Conservation (phyloP, 2,888 invertebrate species). For the Stenchaetothrips biformis region DNA sequence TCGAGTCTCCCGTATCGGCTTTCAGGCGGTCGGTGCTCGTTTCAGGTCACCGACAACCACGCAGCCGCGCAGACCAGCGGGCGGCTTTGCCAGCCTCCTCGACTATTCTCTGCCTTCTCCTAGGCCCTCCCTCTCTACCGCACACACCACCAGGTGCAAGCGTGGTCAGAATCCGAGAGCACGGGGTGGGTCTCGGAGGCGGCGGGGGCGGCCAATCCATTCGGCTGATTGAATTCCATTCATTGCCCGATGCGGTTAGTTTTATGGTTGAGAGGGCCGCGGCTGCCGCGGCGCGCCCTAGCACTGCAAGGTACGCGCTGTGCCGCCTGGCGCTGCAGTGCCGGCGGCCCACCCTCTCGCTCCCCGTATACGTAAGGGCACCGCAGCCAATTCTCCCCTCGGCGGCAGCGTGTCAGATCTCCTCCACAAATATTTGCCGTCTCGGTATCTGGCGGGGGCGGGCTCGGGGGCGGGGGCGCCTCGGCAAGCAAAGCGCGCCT, state of each 20-base stretch:
- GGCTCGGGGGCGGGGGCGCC: neutral
- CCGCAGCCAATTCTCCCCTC: neutral
- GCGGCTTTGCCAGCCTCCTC: too few species aligned
- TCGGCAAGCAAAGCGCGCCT: neutral
- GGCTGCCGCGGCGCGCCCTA: neutral
- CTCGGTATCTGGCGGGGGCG: neutral
- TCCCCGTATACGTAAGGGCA: neutral
- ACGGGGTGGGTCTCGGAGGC: neutral
- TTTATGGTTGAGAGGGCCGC: neutral
- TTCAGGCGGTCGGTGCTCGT: too few species aligned
- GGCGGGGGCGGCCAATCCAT: neutral
- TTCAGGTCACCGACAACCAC: too few species aligned
- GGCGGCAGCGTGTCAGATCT: neutral
- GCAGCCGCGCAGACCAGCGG: too few species aligned
- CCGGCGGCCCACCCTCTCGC: neutral
- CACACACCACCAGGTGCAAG: neutral
- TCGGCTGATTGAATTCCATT: neutral
- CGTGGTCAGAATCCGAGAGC: neutral
- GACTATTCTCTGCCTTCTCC: neutral
- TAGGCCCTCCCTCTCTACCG: neutral
- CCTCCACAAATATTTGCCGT: slow-evolving; percentile 17
- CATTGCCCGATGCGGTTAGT: slow-evolving; percentile 8
- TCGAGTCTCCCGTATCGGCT: too few species aligned
- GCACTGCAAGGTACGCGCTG: neutral
- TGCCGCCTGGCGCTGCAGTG: neutral